These are phyloP conservation scores for Zonotrichia leucophrys DNA, from an alignment of 2,113 vertebrate species.

Conservation along the genomic window DNA sequence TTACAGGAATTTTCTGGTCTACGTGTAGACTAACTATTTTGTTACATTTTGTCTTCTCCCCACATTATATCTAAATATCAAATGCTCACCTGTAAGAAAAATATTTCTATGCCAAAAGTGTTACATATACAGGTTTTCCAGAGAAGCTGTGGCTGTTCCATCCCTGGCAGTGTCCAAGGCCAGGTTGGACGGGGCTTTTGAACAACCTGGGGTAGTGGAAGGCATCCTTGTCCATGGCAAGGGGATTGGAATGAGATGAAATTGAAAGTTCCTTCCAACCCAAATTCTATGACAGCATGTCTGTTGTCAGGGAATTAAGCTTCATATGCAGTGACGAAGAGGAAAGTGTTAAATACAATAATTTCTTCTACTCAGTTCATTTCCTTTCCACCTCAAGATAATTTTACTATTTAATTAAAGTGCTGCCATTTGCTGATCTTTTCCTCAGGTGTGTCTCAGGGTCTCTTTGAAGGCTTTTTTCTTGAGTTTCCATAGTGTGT, in stretches of 20 bases:
- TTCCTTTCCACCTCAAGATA: neutral
- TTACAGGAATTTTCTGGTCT: neutral
- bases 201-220: neutral
- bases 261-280: neutral
- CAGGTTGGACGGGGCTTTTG: accelerated
- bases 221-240: accelerated
- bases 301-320: neutral
- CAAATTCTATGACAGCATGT: accelerated
- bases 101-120: neutral
- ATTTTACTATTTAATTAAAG: neutral
- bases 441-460: neutral
- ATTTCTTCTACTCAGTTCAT: neutral
- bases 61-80: neutral
- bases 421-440: neutral
- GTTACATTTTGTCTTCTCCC: neutral
- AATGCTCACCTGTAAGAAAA: neutral
- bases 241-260: accelerated
- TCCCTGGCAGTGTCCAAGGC: neutral
- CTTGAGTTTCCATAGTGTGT: neutral
- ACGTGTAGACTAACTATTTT: neutral
- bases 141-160: neutral
- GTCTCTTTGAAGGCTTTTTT: neutral
- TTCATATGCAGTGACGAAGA: neutral
- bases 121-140: neutral
- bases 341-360: neutral